A percentile compares a stretch with the other conserved stretches of the same genome.
Evolutionary conservation across 1,140 invertebrate genomes (phyloP).

Genomic region (Leptoteleia sp.): DNA sequence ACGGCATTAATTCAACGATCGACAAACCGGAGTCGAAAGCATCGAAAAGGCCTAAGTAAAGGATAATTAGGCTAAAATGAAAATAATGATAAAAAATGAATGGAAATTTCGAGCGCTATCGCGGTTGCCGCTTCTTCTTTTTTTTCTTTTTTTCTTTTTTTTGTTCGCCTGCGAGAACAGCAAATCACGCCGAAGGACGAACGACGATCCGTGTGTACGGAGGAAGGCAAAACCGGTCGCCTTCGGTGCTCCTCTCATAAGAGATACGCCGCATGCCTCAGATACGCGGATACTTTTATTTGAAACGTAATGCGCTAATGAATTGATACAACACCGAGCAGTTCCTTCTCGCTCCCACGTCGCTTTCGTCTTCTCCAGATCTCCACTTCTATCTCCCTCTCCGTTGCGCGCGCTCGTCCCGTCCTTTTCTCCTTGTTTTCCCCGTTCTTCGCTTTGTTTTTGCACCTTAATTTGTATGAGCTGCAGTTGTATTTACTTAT

Average conservation of each 20-base stretch:
- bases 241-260: constrained; percentile 67
- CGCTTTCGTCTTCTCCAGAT: neutral
- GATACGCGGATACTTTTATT: constrained; percentile 78
- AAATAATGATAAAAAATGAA: constrained; percentile 54
- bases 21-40: constrained; percentile 27
- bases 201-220: constrained; percentile 15
- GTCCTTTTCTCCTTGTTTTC: constrained; percentile 16
- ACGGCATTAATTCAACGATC: constrained; percentile 41
- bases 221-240: constrained; percentile 70
- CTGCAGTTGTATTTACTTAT: constrained; percentile 40
- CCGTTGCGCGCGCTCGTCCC: constrained; percentile 7
- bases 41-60: constrained; percentile 53
- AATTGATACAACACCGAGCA: constrained; percentile 75
- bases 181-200: constrained; percentile 75
- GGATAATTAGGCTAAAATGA: constrained; percentile 60
- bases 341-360: constrained; percentile 46
- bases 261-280: constrained; percentile 75
- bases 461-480: constrained; percentile 47
- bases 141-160: too few relatives aligned
- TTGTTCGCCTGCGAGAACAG: constrained; percentile 51
- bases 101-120: constrained; percentile 51
- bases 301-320: constrained; percentile 78
- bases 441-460: constrained; percentile 39
- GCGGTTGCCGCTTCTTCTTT: too few relatives aligned
- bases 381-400: neutral